A percentile compares a stretch with the other conserved stretches of the same genome.
Evolutionary conservation across 2,113 vertebrate species (phyloP).

Genomic region (Rhegmatorhina hoffmannsi): DNA sequence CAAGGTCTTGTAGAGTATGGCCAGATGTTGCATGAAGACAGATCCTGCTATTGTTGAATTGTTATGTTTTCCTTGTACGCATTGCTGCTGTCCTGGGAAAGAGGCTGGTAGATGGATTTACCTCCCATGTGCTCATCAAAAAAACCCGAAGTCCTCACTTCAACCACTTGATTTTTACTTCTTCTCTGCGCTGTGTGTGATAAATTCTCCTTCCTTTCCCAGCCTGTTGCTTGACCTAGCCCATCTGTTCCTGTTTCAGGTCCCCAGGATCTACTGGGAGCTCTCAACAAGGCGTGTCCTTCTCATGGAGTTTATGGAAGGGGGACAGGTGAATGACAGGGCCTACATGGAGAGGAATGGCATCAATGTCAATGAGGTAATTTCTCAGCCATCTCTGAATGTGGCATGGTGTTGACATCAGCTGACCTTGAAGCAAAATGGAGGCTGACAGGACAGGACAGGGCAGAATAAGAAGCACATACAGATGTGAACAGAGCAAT

Average conservation of each 20-base stretch:
- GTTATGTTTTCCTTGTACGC: not conserved
- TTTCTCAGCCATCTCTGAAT: not conserved
- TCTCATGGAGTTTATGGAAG: slow-evolving; percentile 96
- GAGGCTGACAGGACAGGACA: not conserved
- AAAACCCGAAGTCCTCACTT: not conserved
- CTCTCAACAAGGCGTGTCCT: slow-evolving; percentile 91
- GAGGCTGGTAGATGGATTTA: not conserved
- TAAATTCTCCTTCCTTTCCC: not conserved
- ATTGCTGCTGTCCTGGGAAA: not conserved
- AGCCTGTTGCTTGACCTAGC: not conserved
- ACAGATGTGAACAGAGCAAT: not conserved
- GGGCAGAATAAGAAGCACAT: not conserved
- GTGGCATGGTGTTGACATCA: not conserved
- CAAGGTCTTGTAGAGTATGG: not conserved
- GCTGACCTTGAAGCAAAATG: not conserved
- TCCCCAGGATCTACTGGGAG: slow-evolving; percentile 93
- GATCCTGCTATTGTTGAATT: not conserved
- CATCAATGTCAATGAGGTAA: slow-evolving; percentile 92
- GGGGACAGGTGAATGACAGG: slow-evolving; percentile 92
- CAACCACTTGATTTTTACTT: not conserved
- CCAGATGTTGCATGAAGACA: not conserved
- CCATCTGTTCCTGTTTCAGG: slow-evolving; percentile 69
- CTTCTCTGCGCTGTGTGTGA: not conserved
- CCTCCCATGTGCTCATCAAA: not conserved
- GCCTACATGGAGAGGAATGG: slow-evolving; percentile 88